Evolutionary conservation across 2,888 invertebrate genomes (phyloP).

Genomic region (Penaeus monodon): DNA sequence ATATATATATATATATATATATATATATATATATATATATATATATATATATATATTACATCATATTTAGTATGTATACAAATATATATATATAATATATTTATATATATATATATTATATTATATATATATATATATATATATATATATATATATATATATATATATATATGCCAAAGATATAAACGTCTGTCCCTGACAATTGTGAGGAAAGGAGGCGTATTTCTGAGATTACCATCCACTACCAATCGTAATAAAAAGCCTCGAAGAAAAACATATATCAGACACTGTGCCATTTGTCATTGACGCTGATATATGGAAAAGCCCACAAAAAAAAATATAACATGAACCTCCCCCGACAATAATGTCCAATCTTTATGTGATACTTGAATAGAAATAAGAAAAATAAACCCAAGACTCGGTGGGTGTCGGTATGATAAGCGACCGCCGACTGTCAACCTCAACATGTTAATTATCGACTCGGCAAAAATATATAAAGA

Average conservation of each 20-base stretch:
- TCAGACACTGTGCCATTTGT: too few relatives aligned
- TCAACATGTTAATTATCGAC: too few relatives aligned
- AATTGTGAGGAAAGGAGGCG: too few relatives aligned
- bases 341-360: too few relatives aligned
- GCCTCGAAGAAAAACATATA: background rate
- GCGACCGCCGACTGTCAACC: too few relatives aligned
- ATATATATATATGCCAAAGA: background rate
- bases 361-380: too few relatives aligned
- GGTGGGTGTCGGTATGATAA: too few relatives aligned
- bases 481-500: too few relatives aligned
- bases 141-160: background rate
- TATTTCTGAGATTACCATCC: background rate
- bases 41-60: background rate
- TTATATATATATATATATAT: conserved; percentile 25
- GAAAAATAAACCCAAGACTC: too few relatives aligned
- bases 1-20: background rate
- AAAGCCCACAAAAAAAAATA: too few relatives aligned
- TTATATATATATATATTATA: conserved; percentile 23
- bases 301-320: too few relatives aligned
- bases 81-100: conserved; percentile 9
- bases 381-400: too few relatives aligned
- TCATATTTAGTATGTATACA: background rate
- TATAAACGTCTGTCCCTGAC: background rate
- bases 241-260: background rate
- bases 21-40: background rate